phyloP scores from a whole-genome alignment of 35 echinoderm and acorn worm species.

The Lytechinus variegatus region DNA sequence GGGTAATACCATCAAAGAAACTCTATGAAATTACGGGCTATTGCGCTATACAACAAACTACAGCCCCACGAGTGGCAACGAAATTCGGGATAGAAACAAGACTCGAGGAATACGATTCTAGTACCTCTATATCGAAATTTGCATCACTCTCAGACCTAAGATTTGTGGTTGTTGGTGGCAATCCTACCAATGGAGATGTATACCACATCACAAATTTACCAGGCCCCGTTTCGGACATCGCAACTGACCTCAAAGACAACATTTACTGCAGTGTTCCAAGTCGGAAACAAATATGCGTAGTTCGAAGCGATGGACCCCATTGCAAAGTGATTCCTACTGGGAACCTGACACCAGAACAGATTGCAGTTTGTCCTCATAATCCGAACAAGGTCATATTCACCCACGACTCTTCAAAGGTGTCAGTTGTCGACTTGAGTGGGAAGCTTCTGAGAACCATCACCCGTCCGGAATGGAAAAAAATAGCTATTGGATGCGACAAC shows the following conservation, averaged over 20 bases:
- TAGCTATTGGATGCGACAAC: not conserved
- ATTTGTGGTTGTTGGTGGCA: not conserved
- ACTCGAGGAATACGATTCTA: not conserved
- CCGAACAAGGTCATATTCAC: not conserved
- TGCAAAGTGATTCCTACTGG: not conserved
- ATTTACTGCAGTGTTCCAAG: not conserved
- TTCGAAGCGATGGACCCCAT: not conserved
- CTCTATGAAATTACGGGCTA: not conserved
- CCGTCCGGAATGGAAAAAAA: not conserved
- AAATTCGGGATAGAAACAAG: not conserved
- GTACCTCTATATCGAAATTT: not conserved
- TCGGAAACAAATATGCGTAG: not conserved
- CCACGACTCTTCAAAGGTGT: not conserved
- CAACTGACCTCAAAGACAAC: not conserved
- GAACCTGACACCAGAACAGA: not conserved
- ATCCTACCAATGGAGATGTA: not conserved
- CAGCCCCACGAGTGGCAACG: not conserved
- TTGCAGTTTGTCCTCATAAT: not conserved
- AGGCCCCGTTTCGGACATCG: not conserved
- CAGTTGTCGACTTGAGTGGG: not conserved
- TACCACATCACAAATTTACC: not conserved
- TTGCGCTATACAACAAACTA: not conserved
- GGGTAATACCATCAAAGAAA: no score
- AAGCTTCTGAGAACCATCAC: slow-evolving; percentile 5
- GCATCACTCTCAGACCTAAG: not conserved